A percentile compares a stretch with the other conserved stretches of the same genome.
Conservation (phyloP, 1,140 invertebrate species). For the Meloidogyne chitwoodi region DNA sequence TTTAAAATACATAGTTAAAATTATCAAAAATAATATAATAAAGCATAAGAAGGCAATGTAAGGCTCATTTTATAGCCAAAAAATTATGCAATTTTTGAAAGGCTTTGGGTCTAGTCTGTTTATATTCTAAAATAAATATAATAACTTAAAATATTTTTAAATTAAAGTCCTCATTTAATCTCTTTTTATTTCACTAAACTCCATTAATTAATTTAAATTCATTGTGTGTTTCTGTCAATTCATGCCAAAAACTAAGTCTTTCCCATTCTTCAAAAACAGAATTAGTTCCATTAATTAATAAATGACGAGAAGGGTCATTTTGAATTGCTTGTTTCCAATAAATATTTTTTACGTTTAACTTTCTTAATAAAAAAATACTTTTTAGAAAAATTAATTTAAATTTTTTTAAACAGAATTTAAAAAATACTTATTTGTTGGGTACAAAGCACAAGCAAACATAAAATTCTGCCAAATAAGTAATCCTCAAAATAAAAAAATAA, state of each 20-base stretch:
- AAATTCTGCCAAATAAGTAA: constrained; percentile 68
- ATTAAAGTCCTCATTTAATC: no score
- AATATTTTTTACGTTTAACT: no score
- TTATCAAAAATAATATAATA: no score
- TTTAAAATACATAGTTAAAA: no score
- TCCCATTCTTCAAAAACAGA: background rate
- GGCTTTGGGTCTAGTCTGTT: no score
- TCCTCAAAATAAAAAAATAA: constrained; percentile 4
- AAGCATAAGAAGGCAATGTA: no score
- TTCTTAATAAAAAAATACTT: no score
- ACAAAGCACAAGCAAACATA: constrained; percentile 95
- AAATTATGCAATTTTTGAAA: no score
- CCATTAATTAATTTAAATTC: constrained; percentile 21
- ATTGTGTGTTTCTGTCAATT: constrained; percentile 10
- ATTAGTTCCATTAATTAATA: constrained; percentile 11
- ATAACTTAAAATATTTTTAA: no score
- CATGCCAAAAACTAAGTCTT: constrained; percentile 23
- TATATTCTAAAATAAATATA: no score
- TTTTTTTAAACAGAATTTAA: constrained; percentile 73
- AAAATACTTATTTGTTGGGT: constrained; percentile 75
- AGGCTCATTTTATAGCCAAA: no score
- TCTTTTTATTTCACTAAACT: background rate
- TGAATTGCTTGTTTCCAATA: constrained; percentile 4
- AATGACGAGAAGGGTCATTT: constrained; percentile 17
- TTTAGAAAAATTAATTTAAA: no score